Evolutionary conservation across 1,140 invertebrate genomes (phyloP).

Genomic region (Tetragnatha versicolor): DNA sequence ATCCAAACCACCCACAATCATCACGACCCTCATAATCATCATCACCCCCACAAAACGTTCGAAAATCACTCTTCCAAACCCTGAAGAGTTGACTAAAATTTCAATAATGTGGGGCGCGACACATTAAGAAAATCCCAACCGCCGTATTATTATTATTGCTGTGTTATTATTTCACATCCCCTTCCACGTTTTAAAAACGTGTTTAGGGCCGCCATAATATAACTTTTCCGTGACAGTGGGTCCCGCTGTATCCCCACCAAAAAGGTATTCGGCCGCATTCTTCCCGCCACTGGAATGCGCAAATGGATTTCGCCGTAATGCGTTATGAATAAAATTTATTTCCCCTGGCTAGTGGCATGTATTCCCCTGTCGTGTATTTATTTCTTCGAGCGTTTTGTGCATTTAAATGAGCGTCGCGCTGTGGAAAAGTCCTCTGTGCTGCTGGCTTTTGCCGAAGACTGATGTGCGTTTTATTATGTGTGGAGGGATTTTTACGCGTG

Average conservation of each 20-base stretch:
- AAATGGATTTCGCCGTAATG: slow-evolving; percentile 49
- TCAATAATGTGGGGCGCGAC: too few species aligned
- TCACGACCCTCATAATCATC: too few species aligned
- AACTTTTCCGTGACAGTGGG: slow-evolving; percentile 44
- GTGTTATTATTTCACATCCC: too few species aligned
- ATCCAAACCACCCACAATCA: too few species aligned
- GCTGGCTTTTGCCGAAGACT: too few species aligned
- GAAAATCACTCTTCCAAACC: too few species aligned
- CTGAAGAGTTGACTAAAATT: too few species aligned
- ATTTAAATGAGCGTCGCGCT: slow-evolving; percentile 33
- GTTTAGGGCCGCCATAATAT: slow-evolving; percentile 48
- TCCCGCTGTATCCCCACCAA: slow-evolving; percentile 18
- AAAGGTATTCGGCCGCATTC: slow-evolving; percentile 40
- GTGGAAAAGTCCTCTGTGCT: not conserved
- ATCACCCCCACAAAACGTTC: too few species aligned
- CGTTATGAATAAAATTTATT: slow-evolving; percentile 51
- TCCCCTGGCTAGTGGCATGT: slow-evolving; percentile 18
- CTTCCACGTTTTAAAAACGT: slow-evolving; percentile 33
- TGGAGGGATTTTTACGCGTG: too few species aligned
- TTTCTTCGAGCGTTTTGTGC: slow-evolving; percentile 36
- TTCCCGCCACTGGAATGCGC: slow-evolving; percentile 21
- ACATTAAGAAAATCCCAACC: too few species aligned
- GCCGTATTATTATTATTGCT: too few species aligned
- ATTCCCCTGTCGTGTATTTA: slow-evolving; percentile 21
- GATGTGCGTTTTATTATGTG: too few species aligned